These are phyloP conservation scores for Sylvilagus floridanus DNA, from an alignment of 2,797 vertebrate genomes.

Conservation along the genomic window DNA sequence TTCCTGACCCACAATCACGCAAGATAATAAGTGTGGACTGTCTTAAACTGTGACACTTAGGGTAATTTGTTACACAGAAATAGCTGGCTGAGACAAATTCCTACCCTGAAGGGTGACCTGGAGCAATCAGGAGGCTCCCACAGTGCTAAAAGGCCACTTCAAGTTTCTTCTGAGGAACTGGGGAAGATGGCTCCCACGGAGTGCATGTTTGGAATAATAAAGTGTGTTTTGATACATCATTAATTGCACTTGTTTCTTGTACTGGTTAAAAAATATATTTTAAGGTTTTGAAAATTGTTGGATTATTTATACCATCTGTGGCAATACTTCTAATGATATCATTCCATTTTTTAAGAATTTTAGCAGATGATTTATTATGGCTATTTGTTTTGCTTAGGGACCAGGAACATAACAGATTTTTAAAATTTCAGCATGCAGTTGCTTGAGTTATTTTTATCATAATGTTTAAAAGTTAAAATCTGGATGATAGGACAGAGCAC, in stretches of 20 bases:
- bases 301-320: not conserved
- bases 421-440: not conserved
- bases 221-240: not conserved
- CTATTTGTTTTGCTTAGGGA: not conserved
- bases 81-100: not conserved
- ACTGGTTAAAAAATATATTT: not conserved
- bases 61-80: not conserved
- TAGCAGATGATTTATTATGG: not conserved
- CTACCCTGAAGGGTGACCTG: not conserved
- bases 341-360: not conserved
- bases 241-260: not conserved
- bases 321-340: not conserved
- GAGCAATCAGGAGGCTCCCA: not conserved
- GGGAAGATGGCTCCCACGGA: not conserved
- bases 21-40: not conserved
- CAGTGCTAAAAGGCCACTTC: not conserved
- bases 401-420: not conserved
- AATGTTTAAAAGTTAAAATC: conserved; percentile 30
- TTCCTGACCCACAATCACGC: not conserved
- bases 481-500: not conserved
- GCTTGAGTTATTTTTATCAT: conserved; percentile 1
- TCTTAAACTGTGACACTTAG: not conserved
- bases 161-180: not conserved
- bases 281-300: not conserved
- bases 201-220: conserved; percentile 11